Conservation (phyloP, 2,888 invertebrate genomes). For the Beris morrisii region DNA sequence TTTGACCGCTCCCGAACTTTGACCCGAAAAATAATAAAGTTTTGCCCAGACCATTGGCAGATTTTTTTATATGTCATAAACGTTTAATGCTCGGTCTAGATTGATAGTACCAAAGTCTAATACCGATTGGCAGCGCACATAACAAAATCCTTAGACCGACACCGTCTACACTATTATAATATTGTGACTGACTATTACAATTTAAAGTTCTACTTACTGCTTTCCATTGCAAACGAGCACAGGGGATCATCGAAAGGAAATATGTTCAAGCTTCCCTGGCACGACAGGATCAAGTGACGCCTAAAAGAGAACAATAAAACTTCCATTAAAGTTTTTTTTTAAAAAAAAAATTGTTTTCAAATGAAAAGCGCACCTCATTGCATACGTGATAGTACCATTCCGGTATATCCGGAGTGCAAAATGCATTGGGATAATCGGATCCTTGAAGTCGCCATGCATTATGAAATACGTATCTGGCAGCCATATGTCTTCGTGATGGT, state of each 20-base stretch:
- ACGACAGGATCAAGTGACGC: slow-evolving; percentile 88
- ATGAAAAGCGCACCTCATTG: slow-evolving; percentile 71
- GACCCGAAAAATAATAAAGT: no score
- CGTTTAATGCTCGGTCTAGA: no score
- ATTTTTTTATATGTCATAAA: no score
- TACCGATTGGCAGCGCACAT: no score
- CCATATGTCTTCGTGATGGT: slow-evolving; percentile 91
- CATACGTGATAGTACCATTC: slow-evolving; percentile 91
- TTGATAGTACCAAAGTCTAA: no score
- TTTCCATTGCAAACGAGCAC: slow-evolving; percentile 95
- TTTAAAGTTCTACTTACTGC: slow-evolving; percentile 79
- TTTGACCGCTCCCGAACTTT: no score
- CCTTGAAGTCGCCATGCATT: slow-evolving; percentile 96
- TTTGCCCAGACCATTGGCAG: no score
- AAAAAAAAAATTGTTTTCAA: slow-evolving; percentile 36
- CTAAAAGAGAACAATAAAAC: slow-evolving; percentile 54
- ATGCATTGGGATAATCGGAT: slow-evolving; percentile 90
- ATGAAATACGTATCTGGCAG: slow-evolving; percentile 94
- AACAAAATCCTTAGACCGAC: no score
- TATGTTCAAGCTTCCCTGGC: slow-evolving; percentile 91
- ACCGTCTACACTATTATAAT: no score
- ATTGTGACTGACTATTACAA: no score
- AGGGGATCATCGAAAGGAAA: slow-evolving; percentile 95
- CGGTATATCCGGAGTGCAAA: slow-evolving; percentile 89
- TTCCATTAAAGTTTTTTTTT: background rate